Conservation (phyloP, 1,140 invertebrate species). For the Dendroctonus ponderosae region DNA sequence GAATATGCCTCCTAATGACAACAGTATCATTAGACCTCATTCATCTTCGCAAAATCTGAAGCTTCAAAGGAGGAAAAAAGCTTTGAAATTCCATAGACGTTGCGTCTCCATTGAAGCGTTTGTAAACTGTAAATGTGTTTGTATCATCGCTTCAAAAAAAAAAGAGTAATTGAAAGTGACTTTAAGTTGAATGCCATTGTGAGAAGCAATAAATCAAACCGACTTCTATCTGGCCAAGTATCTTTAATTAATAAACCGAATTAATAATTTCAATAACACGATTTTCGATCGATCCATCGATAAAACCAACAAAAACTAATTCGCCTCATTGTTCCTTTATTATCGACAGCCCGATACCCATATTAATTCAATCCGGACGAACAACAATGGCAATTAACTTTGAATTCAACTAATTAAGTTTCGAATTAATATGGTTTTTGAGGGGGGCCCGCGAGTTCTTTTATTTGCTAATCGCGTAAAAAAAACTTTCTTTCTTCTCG, state of each 20-base stretch:
- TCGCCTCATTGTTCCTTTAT: too few relatives aligned
- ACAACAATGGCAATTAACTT: constrained; percentile 4
- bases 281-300: neutral
- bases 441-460: neutral
- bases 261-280: constrained; percentile 1
- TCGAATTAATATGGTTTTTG: neutral
- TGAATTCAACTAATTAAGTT: constrained; percentile 13
- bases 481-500: constrained; percentile 16
- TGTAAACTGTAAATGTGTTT: too few relatives aligned
- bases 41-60: too few relatives aligned
- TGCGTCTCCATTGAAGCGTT: too few relatives aligned
- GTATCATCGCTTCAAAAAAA: too few relatives aligned
- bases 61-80: too few relatives aligned
- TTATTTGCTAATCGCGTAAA: constrained; percentile 14
- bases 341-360: neutral
- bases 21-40: too few relatives aligned
- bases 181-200: too few relatives aligned
- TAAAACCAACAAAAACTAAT: neutral
- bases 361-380: neutral
- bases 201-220: neutral
- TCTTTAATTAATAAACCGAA: neutral
- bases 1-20: too few relatives aligned
- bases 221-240: neutral
- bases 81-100: too few relatives aligned
- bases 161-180: too few relatives aligned